Base-by-base conservation (phyloP, 2,888 invertebrate species). In the Polia nebulosa region DNA sequence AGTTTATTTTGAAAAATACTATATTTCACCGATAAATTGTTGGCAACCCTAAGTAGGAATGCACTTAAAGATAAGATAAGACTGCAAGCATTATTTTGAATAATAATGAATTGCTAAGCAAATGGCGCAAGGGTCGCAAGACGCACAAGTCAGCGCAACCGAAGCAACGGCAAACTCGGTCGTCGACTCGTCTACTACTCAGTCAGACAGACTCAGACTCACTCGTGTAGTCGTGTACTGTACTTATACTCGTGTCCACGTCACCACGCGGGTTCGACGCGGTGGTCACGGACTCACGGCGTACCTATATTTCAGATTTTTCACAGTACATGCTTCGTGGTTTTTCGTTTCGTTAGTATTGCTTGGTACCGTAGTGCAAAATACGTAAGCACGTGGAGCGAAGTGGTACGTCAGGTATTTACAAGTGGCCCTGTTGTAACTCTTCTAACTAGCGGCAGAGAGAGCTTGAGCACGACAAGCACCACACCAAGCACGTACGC, bases 91-190 rank as follows among this genome's bases (percentile, higher is more conserved):
- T 55, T 58, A 60, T 65, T 74, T 83, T 82, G 77, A n/a, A n/a
- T n/a, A n/a, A n/a, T n/a, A n/a, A n/a, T n/a, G n/a, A 82, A 85
- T 85, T 82, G 81, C 72, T 75, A 65, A 74, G 71, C 45, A 69
- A 72, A 75, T 72, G 71, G 32, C 32, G 47, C n/a, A 68, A 51
- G 36, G n/a, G 71, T 25, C 32, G 47, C n/a, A 39, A 20, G 29
- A 22, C 34, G 34, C 11, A n/a, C 34, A 22, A 39, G 11, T 27
- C n/a, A 41, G 34, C 29, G 81, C 72, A 76, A 78, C 56, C 41
- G 63, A 68, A 25, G 47, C 70, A 68, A 53, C 20, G 36, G 58
- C 63, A 41, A 67, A 60, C 69, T 59, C 60, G 59, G 55, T 53
- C 36, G 51, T 36, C 25, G 52, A 59, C 20, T 51, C n/a, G n/a